A percentile compares a stretch with the other conserved stretches of the same genome.
phyloP scores from a whole-genome alignment of 2,797 vertebrate species.

The Coranthus polyacanthus region DNA sequence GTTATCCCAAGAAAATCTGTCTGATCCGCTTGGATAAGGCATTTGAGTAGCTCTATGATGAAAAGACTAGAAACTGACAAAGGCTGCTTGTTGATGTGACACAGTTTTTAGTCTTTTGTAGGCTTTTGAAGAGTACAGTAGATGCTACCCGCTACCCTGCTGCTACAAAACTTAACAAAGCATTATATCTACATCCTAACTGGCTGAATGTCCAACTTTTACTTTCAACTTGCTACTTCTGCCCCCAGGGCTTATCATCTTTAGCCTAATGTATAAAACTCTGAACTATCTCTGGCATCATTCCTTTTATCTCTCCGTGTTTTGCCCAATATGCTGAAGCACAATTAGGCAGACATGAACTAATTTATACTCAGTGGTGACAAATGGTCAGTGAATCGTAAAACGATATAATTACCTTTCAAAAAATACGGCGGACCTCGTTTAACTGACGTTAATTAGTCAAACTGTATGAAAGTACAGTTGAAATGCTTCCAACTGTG shows the following conservation, averaged over 20 bases:
- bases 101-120: constrained; percentile 27
- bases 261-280: constrained; percentile 59
- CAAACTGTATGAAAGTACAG: constrained; percentile 78
- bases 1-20: constrained; percentile 62
- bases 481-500: constrained; percentile 74
- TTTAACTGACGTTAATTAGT: constrained; percentile 88
- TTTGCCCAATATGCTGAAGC: constrained; percentile 65
- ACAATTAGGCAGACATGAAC: constrained; percentile 81
- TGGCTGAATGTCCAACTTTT: constrained; percentile 41
- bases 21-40: constrained; percentile 64
- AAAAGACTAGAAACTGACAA: constrained; percentile 65
- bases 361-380: constrained; percentile 84
- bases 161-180: constrained; percentile 38
- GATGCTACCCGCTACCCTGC: background rate
- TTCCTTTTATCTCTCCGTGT: constrained; percentile 70
- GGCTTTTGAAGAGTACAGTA: constrained; percentile 24
- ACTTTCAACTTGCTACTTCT: constrained; percentile 47
- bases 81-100: constrained; percentile 44
- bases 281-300: constrained; percentile 64
- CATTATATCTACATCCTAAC: constrained; percentile 16
- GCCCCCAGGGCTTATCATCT: constrained; percentile 43
- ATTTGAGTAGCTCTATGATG: constrained; percentile 66
- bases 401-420: constrained; percentile 88
- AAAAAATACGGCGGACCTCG: constrained; percentile 80
- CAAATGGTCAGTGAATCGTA: constrained; percentile 85